Conservation (phyloP, 2,797 vertebrate genomes). For the Rhinogobio ventralis region DNA sequence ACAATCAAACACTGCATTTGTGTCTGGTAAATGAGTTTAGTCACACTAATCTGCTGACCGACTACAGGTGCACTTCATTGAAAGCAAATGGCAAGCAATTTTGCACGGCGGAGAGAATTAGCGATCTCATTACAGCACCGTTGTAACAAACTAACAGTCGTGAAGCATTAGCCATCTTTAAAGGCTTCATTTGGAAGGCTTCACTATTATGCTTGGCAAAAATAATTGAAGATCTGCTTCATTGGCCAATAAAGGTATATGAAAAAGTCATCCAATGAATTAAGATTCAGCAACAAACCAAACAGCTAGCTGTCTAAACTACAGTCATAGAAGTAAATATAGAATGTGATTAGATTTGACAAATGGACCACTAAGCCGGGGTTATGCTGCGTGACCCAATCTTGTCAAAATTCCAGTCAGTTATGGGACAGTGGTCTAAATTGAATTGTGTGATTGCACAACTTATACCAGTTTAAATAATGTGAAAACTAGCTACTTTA, state of each 20-base stretch:
- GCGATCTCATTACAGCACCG: slow-evolving; percentile 37
- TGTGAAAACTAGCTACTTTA: background rate
- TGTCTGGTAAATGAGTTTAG: slow-evolving; percentile 18
- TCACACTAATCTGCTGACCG: slow-evolving; percentile 21
- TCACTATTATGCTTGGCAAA: slow-evolving; percentile 19
- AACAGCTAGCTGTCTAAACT: slow-evolving; percentile 20
- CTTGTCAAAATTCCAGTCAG: slow-evolving; percentile 25
- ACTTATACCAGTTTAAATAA: background rate
- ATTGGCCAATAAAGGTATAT: background rate
- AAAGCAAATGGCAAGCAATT: slow-evolving; percentile 21
- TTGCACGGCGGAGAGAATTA: slow-evolving; percentile 26
- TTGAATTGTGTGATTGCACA: background rate
- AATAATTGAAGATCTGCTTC: slow-evolving; percentile 39
- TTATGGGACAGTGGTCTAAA: slow-evolving; percentile 8
- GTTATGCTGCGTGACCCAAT: background rate
- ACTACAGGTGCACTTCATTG: slow-evolving; percentile 22
- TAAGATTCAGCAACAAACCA: slow-evolving; percentile 20
- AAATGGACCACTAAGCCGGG: slow-evolving; percentile 32
- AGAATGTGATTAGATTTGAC: slow-evolving; percentile 39
- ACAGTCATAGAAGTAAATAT: slow-evolving; percentile 17
- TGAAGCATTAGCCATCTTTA: slow-evolving; percentile 41
- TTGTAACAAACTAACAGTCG: slow-evolving; percentile 34
- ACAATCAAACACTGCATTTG: slow-evolving; percentile 18
- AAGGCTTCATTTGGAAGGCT: slow-evolving; percentile 35
- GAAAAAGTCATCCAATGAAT: slow-evolving; percentile 1